phyloP scores from a whole-genome alignment of 2,113 vertebrate species.

The Cavia aperea region DNA sequence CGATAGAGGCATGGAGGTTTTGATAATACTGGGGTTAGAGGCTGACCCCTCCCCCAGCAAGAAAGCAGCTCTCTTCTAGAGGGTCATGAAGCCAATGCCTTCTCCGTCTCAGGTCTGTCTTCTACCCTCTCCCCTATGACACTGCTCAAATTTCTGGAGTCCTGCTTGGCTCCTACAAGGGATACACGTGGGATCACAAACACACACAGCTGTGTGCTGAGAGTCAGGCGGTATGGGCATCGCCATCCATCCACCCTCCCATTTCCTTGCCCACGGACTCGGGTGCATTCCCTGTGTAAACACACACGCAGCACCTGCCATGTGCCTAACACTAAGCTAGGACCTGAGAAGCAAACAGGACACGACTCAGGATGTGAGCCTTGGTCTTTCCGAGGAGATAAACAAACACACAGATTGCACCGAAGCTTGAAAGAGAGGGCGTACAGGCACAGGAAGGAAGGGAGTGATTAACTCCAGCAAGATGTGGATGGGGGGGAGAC shows the following conservation, averaged over 20 bases:
- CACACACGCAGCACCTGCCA: not conserved
- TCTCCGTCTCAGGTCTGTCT: not conserved
- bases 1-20: not conserved
- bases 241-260: too few species aligned
- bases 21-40: not conserved
- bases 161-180: not conserved
- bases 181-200: not conserved
- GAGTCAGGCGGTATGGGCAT: not conserved
- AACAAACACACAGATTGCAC: not conserved
- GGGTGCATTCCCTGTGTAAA: not conserved
- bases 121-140: not conserved
- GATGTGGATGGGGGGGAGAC: not conserved
- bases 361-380: not conserved
- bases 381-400: not conserved
- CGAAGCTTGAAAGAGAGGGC: not conserved
- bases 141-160: not conserved
- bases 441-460: not conserved
- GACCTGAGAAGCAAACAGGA: not conserved
- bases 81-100: not conserved
- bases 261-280: not conserved
- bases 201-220: not conserved
- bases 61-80: not conserved
- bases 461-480: not conserved
- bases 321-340: not conserved
- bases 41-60: not conserved